Conservation (phyloP, 2,797 vertebrate genomes). For the Apogon talboti region DNA sequence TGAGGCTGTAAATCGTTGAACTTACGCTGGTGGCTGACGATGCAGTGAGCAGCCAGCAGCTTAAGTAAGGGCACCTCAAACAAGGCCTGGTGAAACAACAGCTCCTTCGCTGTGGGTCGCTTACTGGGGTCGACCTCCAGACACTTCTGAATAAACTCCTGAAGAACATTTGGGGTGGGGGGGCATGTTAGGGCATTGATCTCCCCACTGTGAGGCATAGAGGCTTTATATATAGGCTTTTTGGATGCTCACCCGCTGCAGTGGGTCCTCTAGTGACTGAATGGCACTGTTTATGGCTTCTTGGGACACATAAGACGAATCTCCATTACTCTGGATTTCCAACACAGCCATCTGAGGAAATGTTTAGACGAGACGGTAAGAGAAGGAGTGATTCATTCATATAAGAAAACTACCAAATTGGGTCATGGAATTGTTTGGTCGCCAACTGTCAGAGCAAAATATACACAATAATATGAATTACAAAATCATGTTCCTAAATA, state of each 20-base stretch:
- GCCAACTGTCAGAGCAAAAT: no score
- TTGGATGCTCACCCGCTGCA: constrained; percentile 76
- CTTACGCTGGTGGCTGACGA: constrained; percentile 94
- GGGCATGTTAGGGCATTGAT: not conserved
- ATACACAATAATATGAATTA: no score
- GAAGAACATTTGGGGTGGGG: not conserved
- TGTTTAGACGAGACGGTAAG: not conserved
- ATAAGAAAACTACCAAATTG: no score
- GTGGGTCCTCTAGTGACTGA: constrained; percentile 93
- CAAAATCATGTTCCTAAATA: no score
- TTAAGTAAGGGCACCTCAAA: constrained; percentile 98
- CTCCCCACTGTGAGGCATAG: not conserved
- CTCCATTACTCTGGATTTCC: constrained; percentile 98
- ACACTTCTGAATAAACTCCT: constrained; percentile 99
- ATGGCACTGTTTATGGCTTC: constrained; percentile 99
- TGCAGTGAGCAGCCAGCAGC: constrained; percentile 96
- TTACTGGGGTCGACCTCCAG: constrained; percentile 91
- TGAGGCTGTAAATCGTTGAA: not conserved
- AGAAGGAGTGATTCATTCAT: not conserved
- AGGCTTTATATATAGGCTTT: not conserved
- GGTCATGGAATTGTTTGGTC: no score
- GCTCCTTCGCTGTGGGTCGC: constrained; percentile 94
- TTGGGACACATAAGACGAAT: constrained; percentile 97
- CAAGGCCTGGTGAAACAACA: constrained; percentile 95
- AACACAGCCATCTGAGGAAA: constrained; percentile 93